Percentiles rank a stretch among this genome's conserved stretches.
Conservation (phyloP, 1,140 invertebrate species). For the Thaumetopoea pityocampa region DNA sequence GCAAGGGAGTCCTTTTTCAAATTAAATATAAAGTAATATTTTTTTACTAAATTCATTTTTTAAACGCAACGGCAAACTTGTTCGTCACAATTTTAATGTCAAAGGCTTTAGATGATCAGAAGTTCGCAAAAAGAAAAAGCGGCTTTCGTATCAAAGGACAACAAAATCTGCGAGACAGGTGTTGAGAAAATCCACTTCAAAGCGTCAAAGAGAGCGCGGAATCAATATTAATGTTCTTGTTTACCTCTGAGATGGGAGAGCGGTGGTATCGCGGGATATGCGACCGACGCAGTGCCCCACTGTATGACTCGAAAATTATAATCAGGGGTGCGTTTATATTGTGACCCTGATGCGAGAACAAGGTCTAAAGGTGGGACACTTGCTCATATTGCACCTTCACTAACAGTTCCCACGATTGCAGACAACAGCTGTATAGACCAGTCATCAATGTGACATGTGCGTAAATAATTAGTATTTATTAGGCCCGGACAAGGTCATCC, state of each 20-base stretch:
- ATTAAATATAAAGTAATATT: neutral
- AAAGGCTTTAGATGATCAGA: constrained; percentile 17
- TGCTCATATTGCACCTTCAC: constrained; percentile 65
- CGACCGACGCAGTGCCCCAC: constrained; percentile 30
- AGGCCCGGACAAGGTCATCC: constrained; percentile 63
- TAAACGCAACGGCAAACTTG: no score
- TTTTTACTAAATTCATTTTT: no score
- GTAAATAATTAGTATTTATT: constrained; percentile 68
- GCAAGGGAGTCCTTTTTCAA: no score
- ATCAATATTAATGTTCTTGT: constrained; percentile 73
- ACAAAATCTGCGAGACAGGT: constrained; percentile 44
- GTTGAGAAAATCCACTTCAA: constrained; percentile 55
- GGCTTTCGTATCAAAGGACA: constrained; percentile 49
- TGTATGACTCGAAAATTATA: constrained; percentile 66
- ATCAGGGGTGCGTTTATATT: constrained; percentile 60
- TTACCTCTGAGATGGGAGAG: constrained; percentile 57
- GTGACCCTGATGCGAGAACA: constrained; percentile 55
- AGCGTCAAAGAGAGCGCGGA: constrained; percentile 57
- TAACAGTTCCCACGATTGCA: constrained; percentile 60
- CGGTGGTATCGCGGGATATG: constrained; percentile 34
- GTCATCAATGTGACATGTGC: constrained; percentile 47
- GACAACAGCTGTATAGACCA: constrained; percentile 40
- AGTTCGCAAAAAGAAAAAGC: no score
- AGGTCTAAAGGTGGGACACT: constrained; percentile 64
- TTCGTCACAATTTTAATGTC: constrained; percentile 25